Evolutionary conservation across 1,140 invertebrate species (phyloP).

Genomic region (Mactra quadrangularis): DNA sequence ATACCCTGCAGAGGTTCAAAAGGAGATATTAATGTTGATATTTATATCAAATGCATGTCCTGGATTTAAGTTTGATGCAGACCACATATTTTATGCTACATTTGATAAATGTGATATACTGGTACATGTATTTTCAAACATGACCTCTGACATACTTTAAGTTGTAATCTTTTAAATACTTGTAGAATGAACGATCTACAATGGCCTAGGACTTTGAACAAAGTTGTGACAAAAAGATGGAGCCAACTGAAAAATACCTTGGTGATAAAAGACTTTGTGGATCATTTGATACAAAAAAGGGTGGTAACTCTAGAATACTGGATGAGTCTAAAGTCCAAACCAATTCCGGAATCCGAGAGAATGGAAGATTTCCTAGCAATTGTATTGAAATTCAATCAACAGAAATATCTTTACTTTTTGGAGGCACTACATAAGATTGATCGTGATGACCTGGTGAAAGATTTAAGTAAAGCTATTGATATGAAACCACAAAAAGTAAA

Average conservation of each 20-base stretch:
- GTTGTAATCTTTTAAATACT: no score
- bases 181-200: constrained; percentile 54
- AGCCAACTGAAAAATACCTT: constrained; percentile 51
- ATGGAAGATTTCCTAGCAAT: constrained; percentile 51
- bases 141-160: no score
- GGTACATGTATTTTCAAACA: no score
- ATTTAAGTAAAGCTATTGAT: constrained; percentile 12
- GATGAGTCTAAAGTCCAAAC: constrained; percentile 60
- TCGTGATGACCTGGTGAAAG: constrained; percentile 45
- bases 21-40: no score
- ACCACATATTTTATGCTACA: no score
- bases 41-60: no score
- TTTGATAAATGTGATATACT: no score
- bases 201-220: constrained; percentile 49
- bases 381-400: constrained; percentile 49
- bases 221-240: constrained; percentile 55
- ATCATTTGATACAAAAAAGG: constrained; percentile 54
- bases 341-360: constrained; percentile 53
- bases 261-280: constrained; percentile 58
- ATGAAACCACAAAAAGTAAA: constrained; percentile 35
- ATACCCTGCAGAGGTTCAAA: no score
- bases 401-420: constrained; percentile 53
- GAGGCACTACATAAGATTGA: constrained; percentile 43
- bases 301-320: constrained; percentile 60
- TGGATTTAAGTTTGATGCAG: no score